Conservation (phyloP, 1,140 invertebrate genomes). For the Laodelphax striatellus region DNA sequence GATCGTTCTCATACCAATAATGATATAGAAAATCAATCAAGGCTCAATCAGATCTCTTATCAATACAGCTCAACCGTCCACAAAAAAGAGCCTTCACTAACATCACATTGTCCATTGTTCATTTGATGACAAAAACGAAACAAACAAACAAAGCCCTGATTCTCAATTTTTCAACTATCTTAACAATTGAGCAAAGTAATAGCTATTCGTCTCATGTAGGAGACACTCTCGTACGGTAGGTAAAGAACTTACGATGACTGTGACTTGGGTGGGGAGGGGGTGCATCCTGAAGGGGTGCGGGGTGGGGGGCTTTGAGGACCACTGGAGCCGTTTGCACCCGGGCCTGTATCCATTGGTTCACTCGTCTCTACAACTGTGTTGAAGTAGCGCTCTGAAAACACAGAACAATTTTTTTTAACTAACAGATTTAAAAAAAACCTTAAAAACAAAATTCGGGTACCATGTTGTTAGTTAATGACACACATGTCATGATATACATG, state of each 20-base stretch:
- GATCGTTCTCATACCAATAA: not conserved
- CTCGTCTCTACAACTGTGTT: slow-evolving; percentile 26
- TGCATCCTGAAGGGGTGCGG: slow-evolving; percentile 11
- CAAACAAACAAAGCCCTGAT: not conserved
- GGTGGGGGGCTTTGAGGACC: slow-evolving; percentile 23
- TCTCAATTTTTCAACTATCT: not conserved
- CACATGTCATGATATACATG: too few species aligned
- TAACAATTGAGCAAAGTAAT: slow-evolving; percentile 3
- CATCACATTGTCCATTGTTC: not conserved
- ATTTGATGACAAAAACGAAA: not conserved
- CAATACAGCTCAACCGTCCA: not conserved
- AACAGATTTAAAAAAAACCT: too few species aligned
- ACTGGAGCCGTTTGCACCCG: slow-evolving; percentile 22
- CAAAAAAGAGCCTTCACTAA: not conserved
- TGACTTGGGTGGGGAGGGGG: slow-evolving; percentile 13
- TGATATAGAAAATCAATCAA: not conserved
- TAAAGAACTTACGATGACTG: slow-evolving; percentile 17
- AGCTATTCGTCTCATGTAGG: not conserved
- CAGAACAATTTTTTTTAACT: slow-evolving; percentile 1
- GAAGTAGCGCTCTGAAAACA: slow-evolving; percentile 27
- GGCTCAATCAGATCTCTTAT: not conserved
- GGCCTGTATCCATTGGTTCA: slow-evolving; percentile 25
- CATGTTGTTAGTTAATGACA: too few species aligned
- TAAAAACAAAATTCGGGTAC: too few species aligned
- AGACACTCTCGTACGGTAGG: not conserved